Evolutionary conservation across 2,888 invertebrate genomes (phyloP).

Genomic region (Patella pellucida): DNA sequence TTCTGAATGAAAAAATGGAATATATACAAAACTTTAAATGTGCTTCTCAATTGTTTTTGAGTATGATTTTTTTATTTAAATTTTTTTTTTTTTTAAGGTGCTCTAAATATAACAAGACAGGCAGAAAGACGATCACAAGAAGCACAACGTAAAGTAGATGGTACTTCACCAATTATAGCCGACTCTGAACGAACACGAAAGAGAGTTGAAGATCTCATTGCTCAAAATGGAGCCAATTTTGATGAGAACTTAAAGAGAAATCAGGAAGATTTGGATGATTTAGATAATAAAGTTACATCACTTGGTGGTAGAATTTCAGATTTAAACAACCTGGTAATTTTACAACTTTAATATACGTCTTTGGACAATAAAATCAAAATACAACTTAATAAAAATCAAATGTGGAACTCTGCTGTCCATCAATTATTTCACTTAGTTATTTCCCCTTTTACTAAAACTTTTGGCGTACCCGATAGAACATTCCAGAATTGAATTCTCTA

Average conservation of each 20-base stretch:
- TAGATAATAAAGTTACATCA: constrained; percentile 78
- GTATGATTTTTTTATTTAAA: too few relatives aligned
- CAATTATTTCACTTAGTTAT: too few relatives aligned
- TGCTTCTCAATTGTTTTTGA: neutral
- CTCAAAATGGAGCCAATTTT: constrained; percentile 76
- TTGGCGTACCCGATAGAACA: too few relatives aligned
- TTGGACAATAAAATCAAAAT: too few relatives aligned
- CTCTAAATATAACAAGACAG: constrained; percentile 90
- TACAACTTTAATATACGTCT: too few relatives aligned
- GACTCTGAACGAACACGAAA: constrained; percentile 70
- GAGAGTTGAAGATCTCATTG: constrained; percentile 56
- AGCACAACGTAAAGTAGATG: constrained; percentile 72
- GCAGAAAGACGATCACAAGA: constrained; percentile 76
- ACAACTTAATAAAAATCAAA: too few relatives aligned
- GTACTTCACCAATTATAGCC: constrained; percentile 69
- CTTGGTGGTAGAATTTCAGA: constrained; percentile 84
- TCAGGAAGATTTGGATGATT: constrained; percentile 78
- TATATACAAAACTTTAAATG: neutral
- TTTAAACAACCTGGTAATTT: constrained; percentile 83
- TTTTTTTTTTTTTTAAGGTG: constrained; percentile 73
- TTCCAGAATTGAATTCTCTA: too few relatives aligned
- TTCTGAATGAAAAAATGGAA: neutral
- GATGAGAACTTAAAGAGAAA: constrained; percentile 81
- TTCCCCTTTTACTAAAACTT: too few relatives aligned
- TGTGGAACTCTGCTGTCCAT: too few relatives aligned